Evolutionary conservation across 2,888 invertebrate species (phyloP), one percentile per base, ranked within the genome.

Genomic region (Eucriotettix oculatus): DNA sequence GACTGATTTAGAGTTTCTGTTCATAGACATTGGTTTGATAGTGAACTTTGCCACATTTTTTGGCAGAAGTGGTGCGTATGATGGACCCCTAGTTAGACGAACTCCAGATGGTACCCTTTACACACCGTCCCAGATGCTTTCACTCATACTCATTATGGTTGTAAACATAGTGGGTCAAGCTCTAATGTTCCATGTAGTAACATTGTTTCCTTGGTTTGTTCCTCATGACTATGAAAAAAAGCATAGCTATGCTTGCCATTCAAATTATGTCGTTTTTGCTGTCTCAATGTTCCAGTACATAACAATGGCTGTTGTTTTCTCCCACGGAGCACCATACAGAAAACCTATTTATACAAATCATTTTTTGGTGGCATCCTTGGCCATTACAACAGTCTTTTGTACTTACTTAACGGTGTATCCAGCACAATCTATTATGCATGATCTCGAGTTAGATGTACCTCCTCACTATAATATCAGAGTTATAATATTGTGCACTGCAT

Each of bases 201-300:
- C 76, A 65, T 68, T 71, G 11, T 80, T 78, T 63, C 68, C 73
- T 16, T 84, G 81, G 82, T 84, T 75, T 68, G 65, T 66, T 67
- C 74, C 81, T 68, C 82, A 72, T 66, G 70, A 66, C 66, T 75
- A 66, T 68, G 72, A 68, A 0, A 64, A 71, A 1, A 66, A 72
- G 14, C 71, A 68, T 10, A 71, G 71, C 52, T 75, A 76, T 56
- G 69, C 69, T 9, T 78, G 78, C 53, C 80, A 78, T 68, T 84
- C 85, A 68, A 83, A 82, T 67, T 83, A 82, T 66, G 76, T 81
- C 0, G 75, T 85, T 2, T 86, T 80, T 68, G 73, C 78, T 1
- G 71, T 81, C 0, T 82, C 84, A 0, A 76, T 79, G 62, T 85
- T 81, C 67, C 85, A 85, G 67, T 85, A 85, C 68, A 78, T 85